phyloP scores from a whole-genome alignment of 2,888 invertebrate species.

The Ophion costatus region DNA sequence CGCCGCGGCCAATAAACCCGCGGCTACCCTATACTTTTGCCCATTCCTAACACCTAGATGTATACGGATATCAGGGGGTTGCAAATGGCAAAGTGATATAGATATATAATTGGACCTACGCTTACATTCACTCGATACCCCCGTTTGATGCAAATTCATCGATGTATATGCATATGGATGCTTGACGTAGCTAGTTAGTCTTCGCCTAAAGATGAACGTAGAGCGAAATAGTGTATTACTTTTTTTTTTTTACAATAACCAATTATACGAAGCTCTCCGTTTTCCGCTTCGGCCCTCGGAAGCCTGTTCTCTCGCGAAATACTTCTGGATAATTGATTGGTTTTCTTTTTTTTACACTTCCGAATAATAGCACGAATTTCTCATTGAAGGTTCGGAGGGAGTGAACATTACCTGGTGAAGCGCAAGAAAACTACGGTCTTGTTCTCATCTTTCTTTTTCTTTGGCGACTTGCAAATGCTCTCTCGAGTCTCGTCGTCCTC shows the following conservation, averaged over 20 bases:
- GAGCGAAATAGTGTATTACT: conserved; percentile 73
- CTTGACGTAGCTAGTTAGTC: conserved; percentile 23
- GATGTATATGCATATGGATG: conserved; percentile 24
- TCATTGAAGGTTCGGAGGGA: background rate
- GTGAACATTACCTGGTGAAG: background rate
- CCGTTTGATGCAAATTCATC: conserved; percentile 9
- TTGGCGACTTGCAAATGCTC: background rate
- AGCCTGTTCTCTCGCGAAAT: background rate
- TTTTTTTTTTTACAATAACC: conserved; percentile 71
- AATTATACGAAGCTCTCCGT: conserved; percentile 74
- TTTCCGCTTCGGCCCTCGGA: conserved; percentile 10
- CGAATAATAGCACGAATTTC: background rate
- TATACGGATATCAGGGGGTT: background rate
- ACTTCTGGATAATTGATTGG: conserved; percentile 15
- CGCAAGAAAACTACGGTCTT: background rate
- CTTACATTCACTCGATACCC: conserved; percentile 1
- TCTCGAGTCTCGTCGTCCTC: conserved; percentile 9
- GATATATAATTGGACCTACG: background rate
- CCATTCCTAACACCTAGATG: background rate
- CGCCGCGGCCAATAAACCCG: conserved; percentile 28
- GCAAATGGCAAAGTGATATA: background rate
- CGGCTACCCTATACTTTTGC: background rate
- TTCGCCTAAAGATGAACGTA: conserved; percentile 17
- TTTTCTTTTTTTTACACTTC: conserved; percentile 2
- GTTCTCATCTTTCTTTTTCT: background rate